Evolutionary conservation across 2,888 invertebrate genomes (phyloP), one percentile per base, ranked within the genome.

Genomic region (Machimus atricapillus): DNA sequence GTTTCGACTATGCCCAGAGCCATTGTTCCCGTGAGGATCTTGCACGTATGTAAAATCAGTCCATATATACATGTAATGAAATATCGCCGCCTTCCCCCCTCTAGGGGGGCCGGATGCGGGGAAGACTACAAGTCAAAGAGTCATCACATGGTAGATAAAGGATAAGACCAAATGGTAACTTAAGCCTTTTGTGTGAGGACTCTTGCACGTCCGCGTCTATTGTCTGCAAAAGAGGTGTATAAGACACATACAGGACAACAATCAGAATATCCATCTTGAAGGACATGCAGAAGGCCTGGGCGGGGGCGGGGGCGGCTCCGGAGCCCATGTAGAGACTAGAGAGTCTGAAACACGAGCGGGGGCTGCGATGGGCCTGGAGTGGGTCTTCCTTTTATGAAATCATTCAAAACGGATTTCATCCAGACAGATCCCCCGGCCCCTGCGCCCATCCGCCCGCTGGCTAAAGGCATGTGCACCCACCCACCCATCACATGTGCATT

Each of bases 261-360:
- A 87, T 87, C 87, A 87, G 86, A 87, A 87, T 87, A 87, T 85
- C 87, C 87, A 87, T 87, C 87, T 87, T 87, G 86, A 87, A 87
- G 87, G 86, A 87, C 87, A 87, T 87, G 78, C 85, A 74, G 66
- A 66, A 40, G 31, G 79, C 43, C 23, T 8, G 4, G 43, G 1
- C 23, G 37, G 23, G 23, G 23, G 23, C 14, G 19, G 19, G 43
- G 46, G 52, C 16, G 52, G n/a, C 23, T 19, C 27, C 23, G 66
- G 27, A 19, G 66, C 19, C 23, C 43, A n/a, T 46, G 16, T 46
- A 46, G 58, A 31, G 31, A 31, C 31, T 19, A 23, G 81, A 19
- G 34, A 52, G 16, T 74, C 58, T 73, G 85, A 58, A 81, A 66
- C 66, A 46, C 73, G 85, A 79, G 79, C 81, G 56, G 58, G 83